Conservation (phyloP, 2,888 invertebrate species). For the Ectobius pallidus region DNA sequence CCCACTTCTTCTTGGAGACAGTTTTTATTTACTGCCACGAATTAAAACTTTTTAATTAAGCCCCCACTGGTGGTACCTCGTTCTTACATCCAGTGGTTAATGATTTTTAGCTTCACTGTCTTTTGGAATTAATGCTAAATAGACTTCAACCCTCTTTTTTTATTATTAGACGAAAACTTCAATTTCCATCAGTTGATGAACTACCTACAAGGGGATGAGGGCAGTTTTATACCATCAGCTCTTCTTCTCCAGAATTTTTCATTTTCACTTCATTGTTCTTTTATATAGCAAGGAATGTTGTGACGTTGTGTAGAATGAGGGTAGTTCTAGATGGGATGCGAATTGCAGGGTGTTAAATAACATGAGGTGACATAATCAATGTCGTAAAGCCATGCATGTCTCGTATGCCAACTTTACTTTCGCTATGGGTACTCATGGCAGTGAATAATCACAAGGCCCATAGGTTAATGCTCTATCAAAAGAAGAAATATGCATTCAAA, state of each 20-base stretch:
- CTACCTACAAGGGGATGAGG: not conserved
- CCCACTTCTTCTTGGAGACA: conserved; percentile 31
- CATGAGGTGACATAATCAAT: no score
- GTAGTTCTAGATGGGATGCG: not conserved
- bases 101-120: conserved; percentile 34
- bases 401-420: no score
- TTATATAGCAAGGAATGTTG: conserved; percentile 22
- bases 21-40: conserved; percentile 41
- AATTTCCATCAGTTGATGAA: conserved; percentile 32
- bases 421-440: no score
- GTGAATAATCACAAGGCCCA: no score
- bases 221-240: not conserved
- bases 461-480: no score
- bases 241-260: conserved; percentile 17
- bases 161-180: conserved; percentile 29
- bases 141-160: conserved; percentile 24
- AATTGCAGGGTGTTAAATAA: not conserved
- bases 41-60: conserved; percentile 44
- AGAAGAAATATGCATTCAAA: no score
- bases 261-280: conserved; percentile 28
- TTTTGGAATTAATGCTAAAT: conserved; percentile 39
- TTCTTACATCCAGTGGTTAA: conserved; percentile 25
- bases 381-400: no score
- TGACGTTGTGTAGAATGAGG: conserved; percentile 11
- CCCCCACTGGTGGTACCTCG: conserved; percentile 2